Conservation (phyloP, 2,797 vertebrate genomes). For the Sebastes taczanowskii region DNA sequence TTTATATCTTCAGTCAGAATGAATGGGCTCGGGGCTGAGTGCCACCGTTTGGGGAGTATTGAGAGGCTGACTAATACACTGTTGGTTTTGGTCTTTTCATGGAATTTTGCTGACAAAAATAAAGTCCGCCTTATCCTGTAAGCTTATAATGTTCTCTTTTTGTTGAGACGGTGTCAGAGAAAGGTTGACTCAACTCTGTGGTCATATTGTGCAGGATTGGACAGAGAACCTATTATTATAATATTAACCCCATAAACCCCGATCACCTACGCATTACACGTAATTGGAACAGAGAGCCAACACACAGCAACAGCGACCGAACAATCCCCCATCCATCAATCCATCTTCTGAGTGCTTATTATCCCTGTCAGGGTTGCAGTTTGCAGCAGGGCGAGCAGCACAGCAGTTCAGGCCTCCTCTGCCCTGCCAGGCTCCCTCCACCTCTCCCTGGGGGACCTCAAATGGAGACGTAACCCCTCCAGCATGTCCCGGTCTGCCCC, state of each 20-base stretch:
- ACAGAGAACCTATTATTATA: not conserved
- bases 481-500: constrained; percentile 29
- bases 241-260: not conserved
- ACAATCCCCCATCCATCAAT: not conserved
- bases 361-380: constrained; percentile 30
- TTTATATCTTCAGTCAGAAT: constrained; percentile 18
- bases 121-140: not conserved
- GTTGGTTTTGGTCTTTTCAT: not conserved
- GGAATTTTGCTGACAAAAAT: not conserved
- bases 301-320: not conserved
- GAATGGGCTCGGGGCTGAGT: not conserved
- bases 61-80: not conserved
- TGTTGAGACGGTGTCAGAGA: not conserved
- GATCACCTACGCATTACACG: not conserved
- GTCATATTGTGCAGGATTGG: not conserved
- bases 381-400: constrained; percentile 3
- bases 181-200: not conserved
- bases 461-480: constrained; percentile 37
- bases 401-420: constrained; percentile 5
- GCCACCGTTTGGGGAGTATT: not conserved
- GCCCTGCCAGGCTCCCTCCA: not conserved
- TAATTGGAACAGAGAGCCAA: constrained; percentile 1
- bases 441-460: constrained; percentile 20
- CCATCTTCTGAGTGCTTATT: constrained; percentile 19
- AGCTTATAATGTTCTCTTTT: not conserved